A percentile compares a stretch with the other conserved stretches of the same genome.
Evolutionary conservation across 2,797 vertebrate species (phyloP).

Genomic region (Syndactyla subalaris): DNA sequence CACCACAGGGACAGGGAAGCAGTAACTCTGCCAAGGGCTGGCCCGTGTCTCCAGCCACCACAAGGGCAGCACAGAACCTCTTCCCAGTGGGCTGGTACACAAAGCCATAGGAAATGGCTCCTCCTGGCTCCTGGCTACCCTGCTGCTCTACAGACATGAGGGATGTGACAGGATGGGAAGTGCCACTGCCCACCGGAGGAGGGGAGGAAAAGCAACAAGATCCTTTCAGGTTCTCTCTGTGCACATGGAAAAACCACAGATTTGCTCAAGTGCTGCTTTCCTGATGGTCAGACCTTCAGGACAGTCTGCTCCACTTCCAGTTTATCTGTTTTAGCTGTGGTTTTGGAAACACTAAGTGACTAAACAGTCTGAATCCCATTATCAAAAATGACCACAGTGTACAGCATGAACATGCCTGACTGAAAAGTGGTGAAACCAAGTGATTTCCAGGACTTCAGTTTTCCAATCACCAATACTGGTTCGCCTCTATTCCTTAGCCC

Average conservation of each 20-base stretch:
- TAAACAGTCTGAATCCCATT: neutral
- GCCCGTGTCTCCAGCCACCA: neutral
- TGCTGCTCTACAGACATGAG: neutral
- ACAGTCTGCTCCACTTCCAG: neutral
- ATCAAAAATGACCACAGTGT: neutral
- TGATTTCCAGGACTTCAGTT: neutral
- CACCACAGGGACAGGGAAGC: neutral
- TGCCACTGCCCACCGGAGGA: rapidly evolving
- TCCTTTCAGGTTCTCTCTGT: neutral
- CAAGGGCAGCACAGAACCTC: neutral
- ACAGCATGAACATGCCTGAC: neutral
- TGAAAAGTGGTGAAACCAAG: neutral
- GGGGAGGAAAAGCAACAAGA: neutral
- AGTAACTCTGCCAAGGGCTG: neutral
- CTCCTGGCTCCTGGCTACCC: neutral
- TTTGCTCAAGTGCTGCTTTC: neutral
- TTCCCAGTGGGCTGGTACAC: rapidly evolving
- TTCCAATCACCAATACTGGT: neutral
- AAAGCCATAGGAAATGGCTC: neutral
- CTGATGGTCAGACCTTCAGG: neutral
- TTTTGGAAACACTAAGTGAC: neutral
- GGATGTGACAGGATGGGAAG: neutral
- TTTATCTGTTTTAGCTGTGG: neutral
- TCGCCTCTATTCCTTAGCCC: neutral
- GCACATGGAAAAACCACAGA: rapidly evolving